Percentiles rank a stretch among this genome's conserved stretches.
Conservation (phyloP, 1,140 invertebrate genomes). For the Holotrichia oblita region DNA sequence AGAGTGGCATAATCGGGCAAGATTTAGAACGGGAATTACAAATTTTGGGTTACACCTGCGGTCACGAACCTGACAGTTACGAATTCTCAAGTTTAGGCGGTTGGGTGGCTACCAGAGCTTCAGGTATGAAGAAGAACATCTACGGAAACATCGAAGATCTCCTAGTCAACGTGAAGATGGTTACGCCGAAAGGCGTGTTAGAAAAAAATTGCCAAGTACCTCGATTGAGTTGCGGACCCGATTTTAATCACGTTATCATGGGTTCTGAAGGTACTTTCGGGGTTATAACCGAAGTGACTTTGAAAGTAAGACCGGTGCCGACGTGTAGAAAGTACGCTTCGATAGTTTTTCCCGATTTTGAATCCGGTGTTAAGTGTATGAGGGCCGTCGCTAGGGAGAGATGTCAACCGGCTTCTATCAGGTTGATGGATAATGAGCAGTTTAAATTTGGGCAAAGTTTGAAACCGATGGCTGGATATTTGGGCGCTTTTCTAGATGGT, state of each 20-base stretch:
- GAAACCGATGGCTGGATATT: slow-evolving; percentile 78
- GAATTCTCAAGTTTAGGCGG: slow-evolving; percentile 98
- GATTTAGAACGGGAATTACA: slow-evolving; percentile 85
- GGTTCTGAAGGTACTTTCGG: slow-evolving; percentile 97
- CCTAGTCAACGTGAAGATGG: slow-evolving; percentile 88
- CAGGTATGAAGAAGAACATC: slow-evolving; percentile 98
- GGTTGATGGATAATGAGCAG: slow-evolving; percentile 97
- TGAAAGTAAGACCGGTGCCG: slow-evolving; percentile 94
- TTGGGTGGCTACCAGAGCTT: slow-evolving; percentile 98
- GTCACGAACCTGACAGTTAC: slow-evolving; percentile 97
- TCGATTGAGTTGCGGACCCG: slow-evolving; percentile 91
- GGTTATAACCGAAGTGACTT: slow-evolving; percentile 91
- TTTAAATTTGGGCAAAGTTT: slow-evolving; percentile 93
- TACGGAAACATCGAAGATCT: slow-evolving; percentile 99
- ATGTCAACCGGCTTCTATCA: slow-evolving; percentile 89
- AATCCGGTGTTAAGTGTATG: slow-evolving; percentile 87
- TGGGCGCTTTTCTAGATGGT: slow-evolving; percentile 77
- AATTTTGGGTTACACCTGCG: slow-evolving; percentile 78
- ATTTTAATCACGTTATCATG: slow-evolving; percentile 95
- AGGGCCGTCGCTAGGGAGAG: slow-evolving; percentile 81
- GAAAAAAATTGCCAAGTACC: slow-evolving; percentile 87
- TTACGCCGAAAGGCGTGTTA: slow-evolving; percentile 85
- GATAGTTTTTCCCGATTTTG: slow-evolving; percentile 93
- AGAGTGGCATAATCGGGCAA: slow-evolving; percentile 94
- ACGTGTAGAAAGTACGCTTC: slow-evolving; percentile 88